Evolutionary conservation across 2,888 invertebrate genomes (phyloP).

Genomic region (Darwinula stevensoni): DNA sequence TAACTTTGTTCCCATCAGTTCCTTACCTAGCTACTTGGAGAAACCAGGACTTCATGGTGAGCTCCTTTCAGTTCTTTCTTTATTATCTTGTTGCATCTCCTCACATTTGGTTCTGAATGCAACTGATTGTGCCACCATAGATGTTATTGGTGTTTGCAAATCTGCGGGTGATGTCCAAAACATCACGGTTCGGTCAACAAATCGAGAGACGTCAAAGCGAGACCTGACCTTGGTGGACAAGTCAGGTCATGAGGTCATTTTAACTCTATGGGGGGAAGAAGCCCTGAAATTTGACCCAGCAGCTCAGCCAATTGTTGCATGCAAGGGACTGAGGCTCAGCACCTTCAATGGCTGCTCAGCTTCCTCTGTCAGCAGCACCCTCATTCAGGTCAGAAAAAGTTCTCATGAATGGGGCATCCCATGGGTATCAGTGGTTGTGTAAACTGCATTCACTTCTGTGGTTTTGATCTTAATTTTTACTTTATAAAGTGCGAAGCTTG

Average conservation of each 20-base stretch:
- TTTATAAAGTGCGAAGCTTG: too few relatives aligned
- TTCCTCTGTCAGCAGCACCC: slow-evolving; percentile 8
- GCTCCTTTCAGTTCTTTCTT: too few relatives aligned
- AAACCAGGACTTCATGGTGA: too few relatives aligned
- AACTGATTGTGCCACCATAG: slow-evolving; percentile 22
- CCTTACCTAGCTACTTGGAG: too few relatives aligned
- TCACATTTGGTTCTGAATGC: too few relatives aligned
- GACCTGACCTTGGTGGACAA: slow-evolving; percentile 64
- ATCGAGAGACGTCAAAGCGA: slow-evolving; percentile 59
- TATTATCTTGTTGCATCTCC: too few relatives aligned
- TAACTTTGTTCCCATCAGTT: slow-evolving; percentile 40
- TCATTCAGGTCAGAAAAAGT: not conserved
- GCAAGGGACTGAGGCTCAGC: slow-evolving; percentile 50
- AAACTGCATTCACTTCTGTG: too few relatives aligned
- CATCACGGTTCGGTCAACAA: slow-evolving; percentile 37
- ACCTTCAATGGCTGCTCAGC: slow-evolving; percentile 49
- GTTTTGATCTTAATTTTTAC: too few relatives aligned
- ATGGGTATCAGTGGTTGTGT: too few relatives aligned
- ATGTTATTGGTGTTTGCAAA: slow-evolving; percentile 67
- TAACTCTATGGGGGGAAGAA: slow-evolving; percentile 73
- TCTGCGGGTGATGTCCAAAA: slow-evolving; percentile 33
- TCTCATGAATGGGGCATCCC: too few relatives aligned
- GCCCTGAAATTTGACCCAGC: slow-evolving; percentile 54
- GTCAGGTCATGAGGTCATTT: slow-evolving; percentile 27
- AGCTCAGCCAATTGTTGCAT: slow-evolving; percentile 45